These are phyloP conservation scores for Argyresthia albistria DNA, from an alignment of 2,888 invertebrate species.

Conservation along the genomic window DNA sequence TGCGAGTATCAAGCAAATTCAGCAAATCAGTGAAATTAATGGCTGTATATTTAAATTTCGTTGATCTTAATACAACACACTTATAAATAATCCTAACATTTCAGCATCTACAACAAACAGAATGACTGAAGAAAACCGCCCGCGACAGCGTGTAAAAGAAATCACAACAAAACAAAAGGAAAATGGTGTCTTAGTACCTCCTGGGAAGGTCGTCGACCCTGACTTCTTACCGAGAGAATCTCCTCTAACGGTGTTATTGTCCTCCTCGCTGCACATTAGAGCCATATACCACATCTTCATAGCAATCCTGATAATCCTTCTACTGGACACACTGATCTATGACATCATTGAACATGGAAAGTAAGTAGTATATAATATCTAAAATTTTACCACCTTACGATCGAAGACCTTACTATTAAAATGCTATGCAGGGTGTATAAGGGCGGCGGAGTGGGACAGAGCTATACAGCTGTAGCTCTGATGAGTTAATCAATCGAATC, in stretches of 20 bases:
- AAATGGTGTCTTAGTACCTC: constrained; percentile 19
- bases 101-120: background rate
- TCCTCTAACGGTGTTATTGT: constrained; percentile 83
- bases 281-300: constrained; percentile 90
- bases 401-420: background rate
- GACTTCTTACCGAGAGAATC: constrained; percentile 82
- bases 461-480: too few species aligned
- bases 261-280: constrained; percentile 81
- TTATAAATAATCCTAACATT: too few species aligned
- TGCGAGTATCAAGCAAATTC: too few species aligned
- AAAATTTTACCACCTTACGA: background rate
- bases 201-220: constrained; percentile 8
- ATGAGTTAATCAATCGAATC: too few species aligned
- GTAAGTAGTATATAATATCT: too few species aligned
- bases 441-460: too few species aligned
- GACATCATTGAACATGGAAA: constrained; percentile 82
- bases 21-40: too few species aligned
- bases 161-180: constrained; percentile 11
- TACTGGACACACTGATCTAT: constrained; percentile 79
- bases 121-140: constrained; percentile 15
- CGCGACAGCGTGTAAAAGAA: constrained; percentile 18
- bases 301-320: constrained; percentile 80
- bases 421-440: too few species aligned
- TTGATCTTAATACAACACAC: too few species aligned
- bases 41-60: too few species aligned